Conservation (phyloP, 2,797 vertebrate species). For the Zalophus californianus region DNA sequence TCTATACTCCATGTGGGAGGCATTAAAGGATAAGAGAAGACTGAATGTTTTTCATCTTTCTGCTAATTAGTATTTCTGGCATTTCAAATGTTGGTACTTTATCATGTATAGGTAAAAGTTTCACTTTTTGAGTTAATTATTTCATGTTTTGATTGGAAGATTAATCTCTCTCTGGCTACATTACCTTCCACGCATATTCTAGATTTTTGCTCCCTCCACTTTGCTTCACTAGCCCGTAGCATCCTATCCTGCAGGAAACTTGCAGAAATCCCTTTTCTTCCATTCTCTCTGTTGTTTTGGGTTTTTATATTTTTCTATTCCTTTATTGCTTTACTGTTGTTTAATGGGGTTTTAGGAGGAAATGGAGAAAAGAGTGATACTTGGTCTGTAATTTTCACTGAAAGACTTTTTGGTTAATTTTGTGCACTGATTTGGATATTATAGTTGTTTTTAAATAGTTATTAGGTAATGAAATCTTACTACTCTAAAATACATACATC, state of each 20-base stretch:
- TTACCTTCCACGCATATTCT: background rate
- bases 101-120: background rate
- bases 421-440: background rate
- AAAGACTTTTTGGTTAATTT: constrained; percentile 44
- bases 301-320: background rate
- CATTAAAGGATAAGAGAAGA: background rate
- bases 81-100: constrained; percentile 41
- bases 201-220: background rate
- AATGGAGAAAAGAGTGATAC: background rate
- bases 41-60: background rate
- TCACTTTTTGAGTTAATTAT: constrained; percentile 8
- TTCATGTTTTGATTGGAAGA: background rate
- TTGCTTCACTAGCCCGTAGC: background rate
- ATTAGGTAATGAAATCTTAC: background rate
- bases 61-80: constrained; percentile 13
- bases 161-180: background rate
- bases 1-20: background rate
- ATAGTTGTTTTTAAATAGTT: constrained; percentile 9
- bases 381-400: constrained; percentile 7
- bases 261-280: background rate
- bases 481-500: background rate
- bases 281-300: background rate
- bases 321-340: background rate
- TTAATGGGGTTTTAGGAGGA: background rate
- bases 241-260: background rate